Evolutionary conservation across 2,113 vertebrate species (phyloP).

Genomic region (Crotalus viridis): DNA sequence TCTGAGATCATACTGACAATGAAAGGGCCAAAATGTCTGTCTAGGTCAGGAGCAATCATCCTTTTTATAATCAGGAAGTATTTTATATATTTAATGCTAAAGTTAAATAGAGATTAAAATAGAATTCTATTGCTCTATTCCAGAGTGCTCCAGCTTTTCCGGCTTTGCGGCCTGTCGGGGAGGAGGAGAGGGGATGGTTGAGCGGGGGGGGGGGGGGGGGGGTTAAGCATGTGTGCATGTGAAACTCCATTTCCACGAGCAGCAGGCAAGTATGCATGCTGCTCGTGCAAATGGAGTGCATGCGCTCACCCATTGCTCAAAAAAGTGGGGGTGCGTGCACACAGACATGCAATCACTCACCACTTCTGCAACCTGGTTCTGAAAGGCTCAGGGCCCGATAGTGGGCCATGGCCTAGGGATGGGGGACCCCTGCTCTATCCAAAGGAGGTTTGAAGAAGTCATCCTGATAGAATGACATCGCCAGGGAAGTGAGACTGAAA

Average conservation of each 20-base stretch:
- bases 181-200: not conserved
- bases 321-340: not conserved
- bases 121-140: not conserved
- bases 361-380: not conserved
- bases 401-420: not conserved
- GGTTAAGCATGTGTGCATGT: not conserved
- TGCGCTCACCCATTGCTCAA: not conserved
- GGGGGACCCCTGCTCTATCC: not conserved
- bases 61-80: not conserved
- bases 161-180: too few species aligned
- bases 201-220: not conserved
- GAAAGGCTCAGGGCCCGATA: not conserved
- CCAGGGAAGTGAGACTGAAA: not conserved
- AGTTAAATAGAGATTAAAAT: not conserved
- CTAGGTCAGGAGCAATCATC: not conserved
- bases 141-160: too few species aligned
- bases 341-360: accelerated
- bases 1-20: not conserved
- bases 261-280: too few species aligned
- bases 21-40: not conserved
- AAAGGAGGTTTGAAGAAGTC: not conserved
- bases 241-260: too few species aligned
- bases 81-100: not conserved
- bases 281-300: not conserved
- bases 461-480: not conserved